These are phyloP conservation scores for Paratrypauchen microcephalus DNA, from an alignment of 2,797 vertebrate genomes.

Conservation along the genomic window DNA sequence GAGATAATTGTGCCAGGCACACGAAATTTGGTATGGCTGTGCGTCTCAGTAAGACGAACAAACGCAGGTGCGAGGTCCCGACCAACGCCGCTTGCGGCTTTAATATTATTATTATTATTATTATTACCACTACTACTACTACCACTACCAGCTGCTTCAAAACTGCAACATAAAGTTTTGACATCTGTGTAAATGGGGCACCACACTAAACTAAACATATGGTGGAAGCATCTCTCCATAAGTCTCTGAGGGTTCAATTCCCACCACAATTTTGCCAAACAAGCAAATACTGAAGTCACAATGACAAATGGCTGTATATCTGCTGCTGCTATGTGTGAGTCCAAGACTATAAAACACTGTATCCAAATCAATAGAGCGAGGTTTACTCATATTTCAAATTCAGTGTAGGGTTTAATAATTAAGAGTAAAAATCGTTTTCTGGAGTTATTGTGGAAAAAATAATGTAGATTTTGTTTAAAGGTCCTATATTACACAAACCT, in stretches of 20 bases:
- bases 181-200: background rate
- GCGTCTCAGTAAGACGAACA: too few relatives aligned
- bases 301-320: background rate
- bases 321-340: background rate
- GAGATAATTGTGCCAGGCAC: too few relatives aligned
- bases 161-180: background rate
- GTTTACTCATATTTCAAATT: background rate
- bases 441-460: too few relatives aligned
- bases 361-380: background rate
- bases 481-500: too few relatives aligned
- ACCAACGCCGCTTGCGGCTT: too few relatives aligned
- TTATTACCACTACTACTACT: too few relatives aligned
- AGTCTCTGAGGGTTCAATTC: background rate
- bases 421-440: background rate
- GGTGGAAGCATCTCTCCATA: background rate
- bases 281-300: background rate
- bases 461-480: too few relatives aligned
- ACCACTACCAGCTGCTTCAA: too few relatives aligned
- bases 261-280: background rate
- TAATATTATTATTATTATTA: too few relatives aligned
- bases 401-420: background rate
- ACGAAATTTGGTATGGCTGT: too few relatives aligned
- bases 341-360: background rate
- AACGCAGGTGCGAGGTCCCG: too few relatives aligned
- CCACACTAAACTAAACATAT: background rate